Conservation (phyloP, 2,113 vertebrate species). For the Dasyornis broadbenti region DNA sequence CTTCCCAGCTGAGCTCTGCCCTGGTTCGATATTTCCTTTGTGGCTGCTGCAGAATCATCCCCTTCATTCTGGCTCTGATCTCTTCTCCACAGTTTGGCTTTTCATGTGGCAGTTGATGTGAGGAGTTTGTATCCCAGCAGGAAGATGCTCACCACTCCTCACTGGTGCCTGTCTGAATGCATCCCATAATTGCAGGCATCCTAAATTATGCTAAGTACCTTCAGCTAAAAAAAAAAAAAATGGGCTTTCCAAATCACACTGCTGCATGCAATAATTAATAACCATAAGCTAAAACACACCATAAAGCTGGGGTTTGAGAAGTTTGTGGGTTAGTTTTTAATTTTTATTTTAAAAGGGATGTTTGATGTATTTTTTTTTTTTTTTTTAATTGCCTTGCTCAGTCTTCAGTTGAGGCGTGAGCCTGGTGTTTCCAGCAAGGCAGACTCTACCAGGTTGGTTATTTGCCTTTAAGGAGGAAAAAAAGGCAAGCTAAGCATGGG, state of each 20-base stretch:
- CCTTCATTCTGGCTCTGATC: background rate
- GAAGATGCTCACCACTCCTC: rapidly evolving
- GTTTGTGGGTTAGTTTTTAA: rapidly evolving
- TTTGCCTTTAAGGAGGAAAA: background rate
- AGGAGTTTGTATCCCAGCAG: background rate
- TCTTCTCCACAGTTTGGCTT: background rate
- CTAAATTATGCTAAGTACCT: rapidly evolving
- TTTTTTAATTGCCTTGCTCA: background rate
- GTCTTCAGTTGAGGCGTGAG: background rate
- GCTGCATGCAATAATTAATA: too few relatives aligned
- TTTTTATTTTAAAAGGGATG: background rate
- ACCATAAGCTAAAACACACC: background rate
- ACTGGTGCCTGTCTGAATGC: rapidly evolving
- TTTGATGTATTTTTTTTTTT: too few relatives aligned
- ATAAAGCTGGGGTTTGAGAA: rapidly evolving
- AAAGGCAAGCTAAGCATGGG: rapidly evolving
- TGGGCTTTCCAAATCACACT: rapidly evolving
- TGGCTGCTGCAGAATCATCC: background rate
- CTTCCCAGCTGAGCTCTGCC: background rate
- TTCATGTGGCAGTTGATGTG: background rate
- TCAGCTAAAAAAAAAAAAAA: too few relatives aligned
- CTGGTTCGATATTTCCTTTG: background rate
- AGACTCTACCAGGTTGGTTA: background rate
- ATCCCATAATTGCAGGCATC: background rate
- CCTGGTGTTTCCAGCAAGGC: background rate